Conservation (phyloP, 2,113 vertebrate species). For the Rattus rattus region DNA sequence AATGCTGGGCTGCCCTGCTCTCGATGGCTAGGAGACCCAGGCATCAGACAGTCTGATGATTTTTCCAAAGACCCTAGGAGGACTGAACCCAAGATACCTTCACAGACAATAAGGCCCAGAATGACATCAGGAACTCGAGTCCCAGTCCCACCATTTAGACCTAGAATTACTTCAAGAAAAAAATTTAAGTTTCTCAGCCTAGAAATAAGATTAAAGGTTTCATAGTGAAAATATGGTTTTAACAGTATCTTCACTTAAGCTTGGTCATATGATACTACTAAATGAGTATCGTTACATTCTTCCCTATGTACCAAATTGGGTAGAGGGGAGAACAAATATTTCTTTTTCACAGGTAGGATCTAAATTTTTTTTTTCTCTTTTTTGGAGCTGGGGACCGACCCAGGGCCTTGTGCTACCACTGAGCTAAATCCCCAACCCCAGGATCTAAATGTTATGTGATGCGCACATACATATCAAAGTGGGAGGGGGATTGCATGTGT, state of each 20-base stretch:
- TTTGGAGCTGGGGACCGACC: too few species aligned
- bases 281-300: not conserved
- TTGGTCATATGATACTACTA: not conserved
- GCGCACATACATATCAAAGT: too few species aligned
- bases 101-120: constrained; percentile 8
- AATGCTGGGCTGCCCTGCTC: not conserved
- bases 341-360: too few species aligned
- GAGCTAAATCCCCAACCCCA: too few species aligned
- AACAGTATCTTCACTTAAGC: constrained; percentile 2
- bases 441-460: too few species aligned
- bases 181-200: constrained; percentile 16
- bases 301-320: too few species aligned
- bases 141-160: not conserved
- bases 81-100: not conserved
- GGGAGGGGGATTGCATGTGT: too few species aligned
- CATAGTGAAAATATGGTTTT: constrained; percentile 35
- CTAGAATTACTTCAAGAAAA: constrained; percentile 37
- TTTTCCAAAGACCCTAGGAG: not conserved
- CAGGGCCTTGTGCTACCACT: too few species aligned
- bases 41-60: not conserved
- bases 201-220: constrained; percentile 17
- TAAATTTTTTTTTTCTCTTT: too few species aligned
- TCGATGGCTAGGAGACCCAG: not conserved
- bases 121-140: not conserved
- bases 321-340: too few species aligned